Evolutionary conservation across 1,140 invertebrate species (phyloP).

Genomic region (Hyles vespertilio): DNA sequence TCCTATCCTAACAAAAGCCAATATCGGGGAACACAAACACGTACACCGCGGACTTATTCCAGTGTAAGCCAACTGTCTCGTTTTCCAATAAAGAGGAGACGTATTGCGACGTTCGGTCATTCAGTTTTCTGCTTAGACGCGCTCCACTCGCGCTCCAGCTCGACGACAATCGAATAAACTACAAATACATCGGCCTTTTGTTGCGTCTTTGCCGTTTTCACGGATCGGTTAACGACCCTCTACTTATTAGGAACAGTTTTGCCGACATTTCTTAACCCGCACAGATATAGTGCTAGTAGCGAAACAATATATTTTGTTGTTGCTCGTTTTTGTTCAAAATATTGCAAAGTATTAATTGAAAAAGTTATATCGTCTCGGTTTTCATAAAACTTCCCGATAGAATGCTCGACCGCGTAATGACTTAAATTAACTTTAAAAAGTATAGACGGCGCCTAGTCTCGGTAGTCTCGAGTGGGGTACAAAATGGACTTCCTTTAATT

Average conservation of each 20-base stretch:
- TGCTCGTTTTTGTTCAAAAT: too few species aligned
- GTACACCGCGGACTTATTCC: constrained; percentile 48
- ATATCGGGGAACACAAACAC: constrained; percentile 52
- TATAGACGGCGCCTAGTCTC: constrained; percentile 10
- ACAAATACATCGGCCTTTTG: constrained; percentile 25
- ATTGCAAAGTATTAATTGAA: constrained; percentile 8
- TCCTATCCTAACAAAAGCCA: constrained; percentile 51
- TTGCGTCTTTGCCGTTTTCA: constrained; percentile 9
- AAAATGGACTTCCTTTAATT: constrained; percentile 43
- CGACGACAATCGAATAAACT: constrained; percentile 30
- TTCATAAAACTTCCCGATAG: constrained; percentile 17
- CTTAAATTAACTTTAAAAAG: constrained; percentile 21
- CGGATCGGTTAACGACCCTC: too few species aligned
- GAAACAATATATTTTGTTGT: too few species aligned
- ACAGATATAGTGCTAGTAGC: too few species aligned
- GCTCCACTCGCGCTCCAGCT: constrained; percentile 29
- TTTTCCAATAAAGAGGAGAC: constrained; percentile 68
- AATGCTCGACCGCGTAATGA: constrained; percentile 11
- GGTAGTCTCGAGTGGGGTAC: constrained; percentile 11
- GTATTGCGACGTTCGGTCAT: constrained; percentile 60
- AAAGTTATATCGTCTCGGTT: constrained; percentile 9
- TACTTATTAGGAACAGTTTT: too few species aligned
- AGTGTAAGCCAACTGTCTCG: constrained; percentile 59
- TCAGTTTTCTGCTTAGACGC: constrained; percentile 63
- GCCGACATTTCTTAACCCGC: too few species aligned